A percentile compares a stretch with the other conserved stretches of the same genome.
Conservation (phyloP, 2,113 vertebrate species). For the Anoplopoma fimbria region DNA sequence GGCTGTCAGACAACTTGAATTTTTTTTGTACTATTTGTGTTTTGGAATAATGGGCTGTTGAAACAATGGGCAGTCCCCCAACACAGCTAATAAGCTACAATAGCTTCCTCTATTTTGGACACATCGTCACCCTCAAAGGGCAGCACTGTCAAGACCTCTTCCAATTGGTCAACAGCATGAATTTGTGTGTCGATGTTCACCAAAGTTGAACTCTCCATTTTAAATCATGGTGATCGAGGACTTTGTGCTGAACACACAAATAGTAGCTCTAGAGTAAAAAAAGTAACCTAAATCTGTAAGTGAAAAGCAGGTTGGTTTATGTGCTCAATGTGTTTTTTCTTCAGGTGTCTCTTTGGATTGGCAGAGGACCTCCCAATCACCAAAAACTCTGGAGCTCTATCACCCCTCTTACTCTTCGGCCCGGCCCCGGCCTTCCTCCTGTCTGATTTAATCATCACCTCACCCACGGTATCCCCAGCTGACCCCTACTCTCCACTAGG, state of each 20-base stretch:
- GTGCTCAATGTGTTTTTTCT: slow-evolving; percentile 11
- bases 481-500: not conserved
- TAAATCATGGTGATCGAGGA: not conserved
- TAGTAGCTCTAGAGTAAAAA: not conserved
- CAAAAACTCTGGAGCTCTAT: slow-evolving; percentile 40
- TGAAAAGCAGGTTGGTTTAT: not conserved
- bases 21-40: not conserved
- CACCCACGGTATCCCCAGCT: not conserved
- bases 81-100: not conserved
- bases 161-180: not conserved
- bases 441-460: slow-evolving; percentile 25
- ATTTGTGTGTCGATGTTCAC: not conserved
- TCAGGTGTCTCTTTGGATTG: slow-evolving; percentile 59
- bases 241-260: not conserved
- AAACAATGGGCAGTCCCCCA: not conserved
- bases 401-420: not conserved
- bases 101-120: no score
- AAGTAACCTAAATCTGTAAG: not conserved
- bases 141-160: not conserved
- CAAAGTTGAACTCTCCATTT: not conserved
- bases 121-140: not conserved
- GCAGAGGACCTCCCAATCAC: slow-evolving; percentile 31
- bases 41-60: not conserved
- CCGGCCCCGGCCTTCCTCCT: slow-evolving; percentile 6
- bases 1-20: not conserved